Evolutionary conservation across 2,113 vertebrate species (phyloP).

Genomic region (Myrmecobius fasciatus): DNA sequence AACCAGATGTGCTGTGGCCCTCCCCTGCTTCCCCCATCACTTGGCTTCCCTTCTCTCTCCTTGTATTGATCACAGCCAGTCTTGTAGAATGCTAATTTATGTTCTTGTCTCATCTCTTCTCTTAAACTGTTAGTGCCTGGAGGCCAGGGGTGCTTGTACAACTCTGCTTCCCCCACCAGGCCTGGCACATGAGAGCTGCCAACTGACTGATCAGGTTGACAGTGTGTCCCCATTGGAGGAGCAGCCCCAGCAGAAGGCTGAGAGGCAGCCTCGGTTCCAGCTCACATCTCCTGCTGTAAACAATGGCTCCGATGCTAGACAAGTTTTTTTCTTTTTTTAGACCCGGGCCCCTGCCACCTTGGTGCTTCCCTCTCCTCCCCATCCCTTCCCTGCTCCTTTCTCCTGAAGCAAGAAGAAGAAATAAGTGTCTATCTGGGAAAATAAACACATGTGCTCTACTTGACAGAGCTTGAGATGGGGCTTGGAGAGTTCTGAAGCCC

Average conservation of each 20-base stretch:
- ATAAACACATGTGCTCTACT: conserved; percentile 17
- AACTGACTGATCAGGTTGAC: no score
- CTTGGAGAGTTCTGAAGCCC: background rate
- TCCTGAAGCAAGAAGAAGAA: conserved; percentile 18
- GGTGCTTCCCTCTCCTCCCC: background rate
- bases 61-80: background rate
- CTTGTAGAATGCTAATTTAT: background rate
- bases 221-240: background rate
- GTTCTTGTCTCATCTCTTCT: background rate
- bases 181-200: background rate
- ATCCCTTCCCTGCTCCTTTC: background rate
- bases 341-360: background rate
- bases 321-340: no score
- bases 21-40: background rate
- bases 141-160: background rate
- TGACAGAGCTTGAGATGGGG: conserved; percentile 10
- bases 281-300: background rate
- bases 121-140: background rate
- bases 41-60: background rate
- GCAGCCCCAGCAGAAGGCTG: background rate
- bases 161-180: background rate
- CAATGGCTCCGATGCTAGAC: background rate
- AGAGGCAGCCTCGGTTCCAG: background rate
- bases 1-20: background rate
- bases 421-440: background rate